Evolutionary conservation across 2,888 invertebrate genomes (phyloP).

Genomic region (Eledone cirrhosa): DNA sequence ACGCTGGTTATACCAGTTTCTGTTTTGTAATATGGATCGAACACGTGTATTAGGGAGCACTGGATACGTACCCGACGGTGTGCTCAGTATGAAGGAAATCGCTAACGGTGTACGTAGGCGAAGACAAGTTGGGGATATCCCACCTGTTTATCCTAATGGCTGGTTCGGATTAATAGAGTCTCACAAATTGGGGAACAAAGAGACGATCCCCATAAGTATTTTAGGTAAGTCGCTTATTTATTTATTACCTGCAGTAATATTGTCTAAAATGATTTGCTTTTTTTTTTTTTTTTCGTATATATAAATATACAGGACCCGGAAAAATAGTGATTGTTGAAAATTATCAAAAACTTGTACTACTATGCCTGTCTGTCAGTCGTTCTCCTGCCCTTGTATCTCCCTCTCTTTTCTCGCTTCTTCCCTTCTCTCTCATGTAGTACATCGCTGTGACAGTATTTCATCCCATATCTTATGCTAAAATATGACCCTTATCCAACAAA

Average conservation of each 20-base stretch:
- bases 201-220: conserved; percentile 68
- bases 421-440: no score
- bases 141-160: conserved; percentile 88
- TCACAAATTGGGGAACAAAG: conserved; percentile 68
- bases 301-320: no score
- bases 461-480: no score
- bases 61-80: conserved; percentile 60
- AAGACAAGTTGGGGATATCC: conserved; percentile 75
- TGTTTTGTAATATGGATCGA: conserved; percentile 56
- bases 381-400: no score
- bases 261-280: no score
- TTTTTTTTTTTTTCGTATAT: no score
- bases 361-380: no score
- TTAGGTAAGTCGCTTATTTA: conserved; percentile 70
- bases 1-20: conserved; percentile 43
- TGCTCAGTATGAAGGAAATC: conserved; percentile 53
- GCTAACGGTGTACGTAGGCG: conserved; percentile 62
- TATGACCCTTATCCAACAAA: no score
- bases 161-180: conserved; percentile 86
- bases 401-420: no score
- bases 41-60: conserved; percentile 56
- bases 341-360: no score
- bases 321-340: no score
- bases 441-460: no score
- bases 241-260: background rate